Percentiles rank a stretch among this genome's conserved stretches.
phyloP scores from a whole-genome alignment of 1,140 invertebrate species.

The Drosophila murphyi region DNA sequence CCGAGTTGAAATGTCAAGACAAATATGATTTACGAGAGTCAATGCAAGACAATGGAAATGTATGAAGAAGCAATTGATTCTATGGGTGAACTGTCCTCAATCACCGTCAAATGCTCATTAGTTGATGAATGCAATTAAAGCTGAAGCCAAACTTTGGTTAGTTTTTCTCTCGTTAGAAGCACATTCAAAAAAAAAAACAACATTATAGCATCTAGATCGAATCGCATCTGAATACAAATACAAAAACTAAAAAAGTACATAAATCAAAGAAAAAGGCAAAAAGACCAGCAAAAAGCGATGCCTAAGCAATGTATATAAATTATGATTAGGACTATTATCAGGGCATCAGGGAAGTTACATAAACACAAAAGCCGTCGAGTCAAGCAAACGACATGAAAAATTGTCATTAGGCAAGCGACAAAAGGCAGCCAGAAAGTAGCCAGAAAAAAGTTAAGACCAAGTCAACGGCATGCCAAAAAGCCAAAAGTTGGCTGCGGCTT shows the following conservation, averaged over 20 bases:
- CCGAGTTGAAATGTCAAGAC: slow-evolving; percentile 76
- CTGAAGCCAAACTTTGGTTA: slow-evolving; percentile 8
- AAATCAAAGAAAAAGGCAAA: slow-evolving; percentile 49
- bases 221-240: slow-evolving; percentile 31
- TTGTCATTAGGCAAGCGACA: slow-evolving; percentile 70
- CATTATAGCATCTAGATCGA: slow-evolving; percentile 51
- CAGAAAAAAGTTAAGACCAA: slow-evolving; percentile 16
- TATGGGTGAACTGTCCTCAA: not conserved
- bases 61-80: not conserved
- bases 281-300: slow-evolving; percentile 3
- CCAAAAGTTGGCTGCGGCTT: slow-evolving; percentile 64
- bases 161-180: slow-evolving; percentile 1
- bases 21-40: slow-evolving; percentile 69
- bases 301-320: slow-evolving; percentile 64
- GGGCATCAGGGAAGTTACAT: slow-evolving; percentile 45
- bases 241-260: slow-evolving; percentile 35
- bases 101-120: slow-evolving; percentile 37
- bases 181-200: slow-evolving; percentile 3
- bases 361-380: slow-evolving; percentile 23
- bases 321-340: slow-evolving; percentile 76
- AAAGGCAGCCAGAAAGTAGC: slow-evolving; percentile 22
- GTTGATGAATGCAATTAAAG: slow-evolving; percentile 28
- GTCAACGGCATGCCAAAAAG: slow-evolving; percentile 36
- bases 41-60: slow-evolving; percentile 35
- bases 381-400: slow-evolving; percentile 68